Conservation (phyloP, 2,888 invertebrate genomes). For the Nysson spinosus region DNA sequence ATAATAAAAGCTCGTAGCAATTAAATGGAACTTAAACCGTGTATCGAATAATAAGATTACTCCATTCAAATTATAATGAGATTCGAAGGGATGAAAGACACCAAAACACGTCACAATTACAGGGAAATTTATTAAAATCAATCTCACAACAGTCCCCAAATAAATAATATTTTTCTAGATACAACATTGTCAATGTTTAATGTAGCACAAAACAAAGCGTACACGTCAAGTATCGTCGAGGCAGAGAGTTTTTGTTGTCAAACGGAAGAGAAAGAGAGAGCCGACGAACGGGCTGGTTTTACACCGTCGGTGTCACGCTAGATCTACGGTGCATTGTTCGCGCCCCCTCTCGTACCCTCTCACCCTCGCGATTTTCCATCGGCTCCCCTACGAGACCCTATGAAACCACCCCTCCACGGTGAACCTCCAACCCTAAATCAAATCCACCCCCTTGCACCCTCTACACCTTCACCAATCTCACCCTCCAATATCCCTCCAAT, state of each 20-base stretch:
- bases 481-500: constrained; percentile 45
- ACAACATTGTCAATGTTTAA: no score
- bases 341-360: constrained; percentile 64
- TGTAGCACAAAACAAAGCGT: no score
- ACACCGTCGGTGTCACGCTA: constrained; percentile 72
- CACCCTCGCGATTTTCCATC: constrained; percentile 66
- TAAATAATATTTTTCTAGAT: no score
- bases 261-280: constrained; percentile 20
- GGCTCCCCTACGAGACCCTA: constrained; percentile 61
- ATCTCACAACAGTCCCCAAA: no score
- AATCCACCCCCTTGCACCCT: constrained; percentile 36
- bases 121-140: no score
- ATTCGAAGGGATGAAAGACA: no score
- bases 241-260: constrained; percentile 24
- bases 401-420: constrained; percentile 48
- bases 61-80: no score
- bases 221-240: no score
- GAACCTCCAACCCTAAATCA: constrained; percentile 47
- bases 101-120: no score
- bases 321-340: constrained; percentile 72
- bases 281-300: constrained; percentile 59
- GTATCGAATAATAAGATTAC: no score
- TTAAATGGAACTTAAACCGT: no score
- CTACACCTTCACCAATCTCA: constrained; percentile 35
- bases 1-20: no score